Evolutionary conservation across 1,140 invertebrate genomes (phyloP), one percentile per base, ranked within the genome.

Genomic region (Nymphalis io): DNA sequence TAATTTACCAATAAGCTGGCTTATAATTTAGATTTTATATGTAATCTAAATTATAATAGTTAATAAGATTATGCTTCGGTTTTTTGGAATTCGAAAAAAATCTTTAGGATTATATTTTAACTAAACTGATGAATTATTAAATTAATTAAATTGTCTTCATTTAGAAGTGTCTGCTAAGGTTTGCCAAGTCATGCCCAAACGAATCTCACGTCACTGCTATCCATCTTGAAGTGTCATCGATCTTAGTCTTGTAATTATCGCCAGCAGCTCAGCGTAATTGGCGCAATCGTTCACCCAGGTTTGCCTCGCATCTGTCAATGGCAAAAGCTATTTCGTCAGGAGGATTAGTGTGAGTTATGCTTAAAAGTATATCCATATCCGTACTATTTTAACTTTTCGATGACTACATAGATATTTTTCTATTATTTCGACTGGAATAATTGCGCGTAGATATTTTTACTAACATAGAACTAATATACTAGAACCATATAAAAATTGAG

Each of bases 251-350:
- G 70, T 74, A 73, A 72, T 80, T 70, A 72, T 71, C 66, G 48
- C 75, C 59, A 60, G 59, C 33, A 60, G 59, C 59, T 60, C 59
- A 44, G 15, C 59, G 59, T 81, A 81, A 81, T 81, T 81, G 74
- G 74, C 51, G 27, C 60, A 58, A 78, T 60, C 59, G 42, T 60
- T 78, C 76, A 68, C 46, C 68, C 66, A 57, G 68, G 57, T 69
- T 57, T 60, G 51, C 27, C 58, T 60, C 59, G 59, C 76, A 74
- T 81, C 73, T 73, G 70, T 81, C 74, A 74, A 71, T 77, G 78
- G 70, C 78, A 80, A 46, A 70, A 75, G 70, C 68, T 48, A 68
- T 75, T 72, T 60, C 42, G 39, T n/a, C 39, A 44, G 21, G 16
- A 20, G 48, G 51, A 55, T 55, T 55, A 55, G 51, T 1, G 13